Evolutionary conservation across 2,113 vertebrate genomes (phyloP).

Genomic region (Promerops cafer): DNA sequence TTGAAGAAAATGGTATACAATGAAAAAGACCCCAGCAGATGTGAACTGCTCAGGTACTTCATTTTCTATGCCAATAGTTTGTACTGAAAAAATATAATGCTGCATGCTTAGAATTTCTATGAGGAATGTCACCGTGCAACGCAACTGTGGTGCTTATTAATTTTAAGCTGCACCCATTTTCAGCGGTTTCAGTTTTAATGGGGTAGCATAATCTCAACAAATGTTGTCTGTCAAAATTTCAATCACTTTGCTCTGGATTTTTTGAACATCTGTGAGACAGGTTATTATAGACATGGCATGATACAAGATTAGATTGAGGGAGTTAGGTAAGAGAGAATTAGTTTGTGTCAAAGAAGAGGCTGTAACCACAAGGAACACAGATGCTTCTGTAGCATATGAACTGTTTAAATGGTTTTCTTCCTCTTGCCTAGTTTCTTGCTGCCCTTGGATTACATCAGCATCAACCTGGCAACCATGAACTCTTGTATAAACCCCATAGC

Average conservation of each 20-base stretch:
- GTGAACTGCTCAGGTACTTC: slow-evolving; percentile 86
- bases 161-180: background rate
- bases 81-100: background rate
- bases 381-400: background rate
- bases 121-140: background rate
- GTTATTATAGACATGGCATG: background rate
- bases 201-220: background rate
- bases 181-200: background rate
- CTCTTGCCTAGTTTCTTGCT: slow-evolving; percentile 82
- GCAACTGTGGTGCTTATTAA: background rate
- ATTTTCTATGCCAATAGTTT: background rate
- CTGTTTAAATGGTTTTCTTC: background rate
- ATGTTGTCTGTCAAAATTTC: background rate
- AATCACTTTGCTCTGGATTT: background rate
- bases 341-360: background rate
- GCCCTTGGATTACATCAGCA: slow-evolving; percentile 89
- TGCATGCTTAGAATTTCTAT: background rate
- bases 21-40: slow-evolving; percentile 73
- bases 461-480: slow-evolving; percentile 93
- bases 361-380: background rate
- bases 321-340: background rate
- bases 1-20: slow-evolving; percentile 84
- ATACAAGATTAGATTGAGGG: background rate
- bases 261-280: background rate
- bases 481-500: slow-evolving; percentile 98